Percentiles rank a stretch among this genome's conserved stretches.
phyloP scores from a whole-genome alignment of 2,797 vertebrate genomes.

The Apogon talboti region DNA sequence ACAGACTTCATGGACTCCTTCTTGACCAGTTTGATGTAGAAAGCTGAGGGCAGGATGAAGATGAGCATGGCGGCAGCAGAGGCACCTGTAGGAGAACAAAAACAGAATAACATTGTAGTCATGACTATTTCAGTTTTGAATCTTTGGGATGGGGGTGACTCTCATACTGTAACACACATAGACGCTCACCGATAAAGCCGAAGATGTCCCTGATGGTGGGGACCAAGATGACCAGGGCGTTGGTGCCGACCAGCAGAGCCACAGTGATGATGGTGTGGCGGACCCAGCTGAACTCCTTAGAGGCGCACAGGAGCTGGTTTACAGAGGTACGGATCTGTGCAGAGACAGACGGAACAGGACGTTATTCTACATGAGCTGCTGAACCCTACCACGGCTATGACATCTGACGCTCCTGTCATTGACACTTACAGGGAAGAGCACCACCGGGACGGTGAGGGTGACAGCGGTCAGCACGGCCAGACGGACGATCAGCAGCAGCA shows the following conservation, averaged over 20 bases:
- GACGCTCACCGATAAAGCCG: conserved; percentile 91
- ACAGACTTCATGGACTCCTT: conserved; percentile 93
- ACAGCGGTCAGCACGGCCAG: conserved; percentile 95
- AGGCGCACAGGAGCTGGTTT: conserved; percentile 88
- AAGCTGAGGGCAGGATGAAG: conserved; percentile 97
- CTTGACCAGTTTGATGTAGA: conserved; percentile 97
- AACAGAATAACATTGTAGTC: background rate
- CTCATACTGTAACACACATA: background rate
- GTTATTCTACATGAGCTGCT: background rate
- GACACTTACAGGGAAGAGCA: conserved; percentile 95
- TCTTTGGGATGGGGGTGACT: background rate
- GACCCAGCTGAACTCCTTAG: conserved; percentile 92
- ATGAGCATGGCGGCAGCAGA: conserved; percentile 98
- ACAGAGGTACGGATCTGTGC: conserved; percentile 93
- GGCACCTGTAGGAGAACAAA: conserved; percentile 77
- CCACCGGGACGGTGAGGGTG: conserved; percentile 95
- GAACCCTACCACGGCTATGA: rapidly evolving
- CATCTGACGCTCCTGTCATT: rapidly evolving
- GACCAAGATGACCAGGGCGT: conserved; percentile 93
- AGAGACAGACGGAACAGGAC: background rate
- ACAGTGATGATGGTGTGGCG: conserved; percentile 90
- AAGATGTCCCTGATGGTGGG: conserved; percentile 96
- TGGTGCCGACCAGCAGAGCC: conserved; percentile 86
- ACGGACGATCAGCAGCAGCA: conserved; percentile 92
- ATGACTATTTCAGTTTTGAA: background rate